Conservation (phyloP, 37 sponge, comb jelly and placozoan genomes). For the Tethya wilhelma region DNA sequence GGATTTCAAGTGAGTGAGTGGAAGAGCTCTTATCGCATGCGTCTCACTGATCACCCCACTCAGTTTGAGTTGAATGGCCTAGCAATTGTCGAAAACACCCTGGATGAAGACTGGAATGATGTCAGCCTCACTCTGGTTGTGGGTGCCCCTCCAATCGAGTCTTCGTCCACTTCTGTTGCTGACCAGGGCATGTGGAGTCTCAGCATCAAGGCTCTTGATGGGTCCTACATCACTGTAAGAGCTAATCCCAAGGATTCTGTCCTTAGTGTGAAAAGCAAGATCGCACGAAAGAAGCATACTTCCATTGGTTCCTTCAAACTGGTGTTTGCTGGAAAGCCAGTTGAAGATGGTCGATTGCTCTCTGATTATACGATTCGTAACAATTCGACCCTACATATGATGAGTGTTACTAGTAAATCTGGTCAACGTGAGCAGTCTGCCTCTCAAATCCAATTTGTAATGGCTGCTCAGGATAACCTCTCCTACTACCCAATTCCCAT, state of each 20-base stretch:
- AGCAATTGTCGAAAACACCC: slow-evolving; percentile 84
- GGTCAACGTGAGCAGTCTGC: not conserved
- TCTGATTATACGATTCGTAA: slow-evolving; percentile 87
- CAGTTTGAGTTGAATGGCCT: slow-evolving; percentile 74
- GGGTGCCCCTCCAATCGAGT: slow-evolving; percentile 78
- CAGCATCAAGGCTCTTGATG: slow-evolving; percentile 46
- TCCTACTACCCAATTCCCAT: slow-evolving; percentile 86
- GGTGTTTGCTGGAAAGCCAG: slow-evolving; percentile 76
- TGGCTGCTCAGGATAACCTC: slow-evolving; percentile 83
- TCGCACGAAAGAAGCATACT: slow-evolving; percentile 60
- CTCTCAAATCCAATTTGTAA: slow-evolving; percentile 59
- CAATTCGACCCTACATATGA: slow-evolving; percentile 61
- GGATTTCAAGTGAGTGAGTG: slow-evolving; percentile 78
- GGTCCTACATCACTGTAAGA: slow-evolving; percentile 36
- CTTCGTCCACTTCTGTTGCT: not conserved
- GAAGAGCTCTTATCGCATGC: slow-evolving; percentile 88
- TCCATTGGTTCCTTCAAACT: slow-evolving; percentile 47
- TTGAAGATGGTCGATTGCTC: slow-evolving; percentile 82
- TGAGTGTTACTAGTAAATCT: not conserved
- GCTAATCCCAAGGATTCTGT: slow-evolving; percentile 83
- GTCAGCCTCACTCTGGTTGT: slow-evolving; percentile 84
- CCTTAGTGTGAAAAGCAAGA: slow-evolving; percentile 60
- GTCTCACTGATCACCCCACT: slow-evolving; percentile 44
- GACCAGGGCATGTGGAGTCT: slow-evolving; percentile 62
- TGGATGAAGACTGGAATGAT: slow-evolving; percentile 92